Evolutionary conservation across 64 coral and sea anemone species (phyloP).

Genomic region (Acropora tenuis): DNA sequence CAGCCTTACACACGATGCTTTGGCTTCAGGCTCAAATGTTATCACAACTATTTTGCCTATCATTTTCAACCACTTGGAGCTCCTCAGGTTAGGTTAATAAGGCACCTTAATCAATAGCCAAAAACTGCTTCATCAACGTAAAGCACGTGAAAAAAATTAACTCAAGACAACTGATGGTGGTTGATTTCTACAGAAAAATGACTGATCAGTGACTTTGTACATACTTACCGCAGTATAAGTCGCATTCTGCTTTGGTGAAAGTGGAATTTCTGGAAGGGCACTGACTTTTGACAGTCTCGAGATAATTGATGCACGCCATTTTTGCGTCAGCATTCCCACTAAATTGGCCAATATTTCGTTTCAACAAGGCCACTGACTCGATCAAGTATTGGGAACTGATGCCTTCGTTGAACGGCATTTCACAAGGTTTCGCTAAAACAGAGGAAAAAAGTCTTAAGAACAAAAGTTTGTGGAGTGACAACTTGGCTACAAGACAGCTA

Average conservation of each 20-base stretch:
- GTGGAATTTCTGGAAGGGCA: constrained; percentile 10
- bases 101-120: no score
- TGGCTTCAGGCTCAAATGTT: no score
- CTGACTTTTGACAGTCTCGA: constrained; percentile 3
- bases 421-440: constrained; percentile 35
- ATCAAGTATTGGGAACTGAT: constrained; percentile 12
- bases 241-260: constrained; percentile 42
- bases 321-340: constrained; percentile 23
- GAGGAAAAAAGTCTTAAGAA: not conserved
- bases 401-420: constrained; percentile 12
- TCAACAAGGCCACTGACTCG: not conserved
- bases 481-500: no score
- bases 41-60: no score
- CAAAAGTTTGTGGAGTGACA: no score
- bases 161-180: no score
- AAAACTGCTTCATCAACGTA: no score
- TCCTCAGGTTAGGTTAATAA: no score
- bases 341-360: constrained; percentile 6
- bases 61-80: no score
- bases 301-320: constrained; percentile 24
- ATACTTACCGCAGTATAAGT: constrained; percentile 55
- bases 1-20: no score
- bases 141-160: no score
- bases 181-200: no score
- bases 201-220: not conserved